These are phyloP conservation scores for Smithornis capensis DNA, from an alignment of 2,113 vertebrate genomes.

Conservation along the genomic window DNA sequence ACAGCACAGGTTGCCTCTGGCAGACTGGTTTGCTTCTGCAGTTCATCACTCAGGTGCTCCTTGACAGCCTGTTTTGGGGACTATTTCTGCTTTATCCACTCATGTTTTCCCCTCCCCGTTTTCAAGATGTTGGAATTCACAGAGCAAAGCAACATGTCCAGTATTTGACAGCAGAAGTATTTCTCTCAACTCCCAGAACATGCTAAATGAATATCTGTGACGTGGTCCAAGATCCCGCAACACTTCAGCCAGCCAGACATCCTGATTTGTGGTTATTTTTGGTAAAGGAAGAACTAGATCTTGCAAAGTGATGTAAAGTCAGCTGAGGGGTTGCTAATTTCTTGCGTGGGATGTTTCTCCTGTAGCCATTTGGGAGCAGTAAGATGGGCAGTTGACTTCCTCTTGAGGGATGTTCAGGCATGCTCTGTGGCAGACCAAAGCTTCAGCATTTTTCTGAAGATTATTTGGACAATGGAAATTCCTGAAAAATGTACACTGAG, in stretches of 20 bases:
- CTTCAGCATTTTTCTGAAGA: constrained; percentile 4
- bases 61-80: neutral
- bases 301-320: constrained; percentile 34
- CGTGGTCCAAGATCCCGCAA: neutral
- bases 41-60: neutral
- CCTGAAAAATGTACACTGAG: neutral
- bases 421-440: neutral
- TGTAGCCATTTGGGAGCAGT: constrained; percentile 28
- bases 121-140: neutral
- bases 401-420: constrained; percentile 47
- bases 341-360: constrained; percentile 55
- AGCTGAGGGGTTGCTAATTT: constrained; percentile 61
- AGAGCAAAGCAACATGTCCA: neutral
- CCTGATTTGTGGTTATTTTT: constrained; percentile 2
- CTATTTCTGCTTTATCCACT: neutral
- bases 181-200: neutral
- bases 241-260: constrained; percentile 32
- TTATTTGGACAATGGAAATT: constrained; percentile 25
- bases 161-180: neutral
- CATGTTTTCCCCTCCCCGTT: neutral
- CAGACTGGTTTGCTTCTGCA: neutral
- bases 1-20: neutral
- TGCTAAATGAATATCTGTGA: neutral
- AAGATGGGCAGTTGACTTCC: constrained; percentile 53
- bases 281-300: constrained; percentile 23